Evolutionary conservation across 35 echinoderm and acorn worm genomes (phyloP).

Genomic region (Antedon bifida): DNA sequence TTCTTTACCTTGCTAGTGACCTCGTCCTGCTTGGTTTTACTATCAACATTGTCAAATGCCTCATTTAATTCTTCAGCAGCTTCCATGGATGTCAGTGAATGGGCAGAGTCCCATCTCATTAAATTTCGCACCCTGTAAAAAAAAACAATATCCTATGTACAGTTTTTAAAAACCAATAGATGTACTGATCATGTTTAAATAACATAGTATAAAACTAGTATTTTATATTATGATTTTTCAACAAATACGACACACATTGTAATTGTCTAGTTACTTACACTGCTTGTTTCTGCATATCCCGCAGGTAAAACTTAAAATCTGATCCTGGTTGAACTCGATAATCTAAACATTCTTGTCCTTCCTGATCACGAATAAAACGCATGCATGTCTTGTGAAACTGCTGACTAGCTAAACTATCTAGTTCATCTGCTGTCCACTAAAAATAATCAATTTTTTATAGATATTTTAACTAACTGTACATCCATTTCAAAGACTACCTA

Average conservation of each 20-base stretch:
- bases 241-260: too few species aligned
- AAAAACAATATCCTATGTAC: too few species aligned
- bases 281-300: conserved; percentile 56
- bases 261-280: conserved; percentile 56
- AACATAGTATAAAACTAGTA: too few species aligned
- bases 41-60: conserved; percentile 9
- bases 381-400: conserved; percentile 14
- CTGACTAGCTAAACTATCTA: conserved; percentile 22
- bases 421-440: conserved; percentile 11
- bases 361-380: conserved; percentile 39
- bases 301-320: conserved; percentile 82
- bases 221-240: too few species aligned
- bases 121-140: conserved; percentile 35
- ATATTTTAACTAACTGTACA: neutral
- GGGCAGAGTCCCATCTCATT: conserved; percentile 22
- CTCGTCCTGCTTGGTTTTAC: neutral
- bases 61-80: conserved; percentile 33
- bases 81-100: conserved; percentile 38
- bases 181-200: too few species aligned
- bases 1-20: conserved; percentile 3
- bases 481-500: too few species aligned
- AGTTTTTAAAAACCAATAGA: too few species aligned
- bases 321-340: conserved; percentile 59
- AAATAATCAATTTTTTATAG: neutral
- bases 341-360: conserved; percentile 37